phyloP scores from a whole-genome alignment of 2,888 invertebrate species.

The Scaptomyza reducta region DNA sequence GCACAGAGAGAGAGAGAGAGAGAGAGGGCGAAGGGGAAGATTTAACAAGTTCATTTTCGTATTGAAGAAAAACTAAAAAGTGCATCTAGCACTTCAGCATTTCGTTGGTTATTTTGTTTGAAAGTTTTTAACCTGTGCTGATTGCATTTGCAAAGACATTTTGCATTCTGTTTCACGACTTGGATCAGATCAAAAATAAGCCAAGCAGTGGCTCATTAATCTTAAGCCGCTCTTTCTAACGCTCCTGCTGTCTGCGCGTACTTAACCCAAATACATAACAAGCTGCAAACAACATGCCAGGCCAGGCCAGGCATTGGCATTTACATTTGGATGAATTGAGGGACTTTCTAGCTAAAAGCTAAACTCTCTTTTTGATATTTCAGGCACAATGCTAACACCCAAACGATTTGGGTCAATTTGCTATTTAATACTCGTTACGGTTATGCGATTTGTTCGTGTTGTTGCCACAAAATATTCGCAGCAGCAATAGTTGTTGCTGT shows the following conservation, averaged over 20 bases:
- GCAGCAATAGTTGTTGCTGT: constrained; percentile 30
- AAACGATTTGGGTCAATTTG: constrained; percentile 69
- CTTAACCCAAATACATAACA: constrained; percentile 53
- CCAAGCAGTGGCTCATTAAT: constrained; percentile 27
- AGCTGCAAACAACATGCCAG: constrained; percentile 30
- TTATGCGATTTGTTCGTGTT: constrained; percentile 46
- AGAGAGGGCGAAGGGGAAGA: not conserved
- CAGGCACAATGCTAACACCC: constrained; percentile 43
- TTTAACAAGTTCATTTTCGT: not conserved
- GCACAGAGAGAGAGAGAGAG: too few relatives aligned
- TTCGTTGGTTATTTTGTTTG: not conserved
- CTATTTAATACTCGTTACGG: constrained; percentile 65
- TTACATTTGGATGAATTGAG: constrained; percentile 11
- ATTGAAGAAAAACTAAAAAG: too few relatives aligned
- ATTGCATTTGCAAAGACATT: constrained; percentile 1
- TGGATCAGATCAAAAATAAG: constrained; percentile 18
- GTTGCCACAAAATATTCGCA: constrained; percentile 31
- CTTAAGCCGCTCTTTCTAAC: not conserved
- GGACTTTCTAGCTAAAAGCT: constrained; percentile 40
- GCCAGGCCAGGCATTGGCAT: constrained; percentile 52
- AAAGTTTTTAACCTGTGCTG: not conserved
- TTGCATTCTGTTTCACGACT: constrained; percentile 1
- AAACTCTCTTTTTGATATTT: constrained; percentile 37
- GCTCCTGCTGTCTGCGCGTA: constrained; percentile 4
- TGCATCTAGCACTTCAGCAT: not conserved